Conservation (phyloP, 2,113 vertebrate species). For the Pelecanus crispus region DNA sequence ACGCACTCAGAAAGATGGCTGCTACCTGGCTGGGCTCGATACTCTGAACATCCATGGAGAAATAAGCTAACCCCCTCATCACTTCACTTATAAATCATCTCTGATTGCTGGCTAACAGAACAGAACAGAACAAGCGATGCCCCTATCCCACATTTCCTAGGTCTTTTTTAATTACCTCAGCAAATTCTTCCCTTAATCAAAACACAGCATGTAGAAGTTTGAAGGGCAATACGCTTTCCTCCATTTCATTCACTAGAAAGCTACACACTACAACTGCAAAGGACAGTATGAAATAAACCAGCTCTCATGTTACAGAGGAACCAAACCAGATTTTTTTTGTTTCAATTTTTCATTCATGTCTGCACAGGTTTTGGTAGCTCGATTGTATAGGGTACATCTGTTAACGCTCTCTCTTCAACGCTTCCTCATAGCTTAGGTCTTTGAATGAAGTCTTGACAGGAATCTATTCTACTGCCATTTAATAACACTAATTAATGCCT, state of each 20-base stretch:
- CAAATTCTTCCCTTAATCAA: constrained; percentile 11
- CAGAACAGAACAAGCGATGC: not conserved
- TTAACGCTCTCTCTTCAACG: not conserved
- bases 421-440: not conserved
- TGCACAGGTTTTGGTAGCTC: not conserved
- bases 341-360: not conserved
- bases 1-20: not conserved
- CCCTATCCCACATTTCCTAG: not conserved
- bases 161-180: not conserved
- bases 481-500: not conserved
- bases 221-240: not conserved
- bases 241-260: not conserved
- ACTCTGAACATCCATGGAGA: not conserved
- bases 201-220: not conserved
- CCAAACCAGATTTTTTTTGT: not conserved
- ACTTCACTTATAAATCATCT: not conserved
- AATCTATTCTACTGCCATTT: not conserved
- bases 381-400: not conserved
- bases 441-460: not conserved
- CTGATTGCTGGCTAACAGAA: not conserved
- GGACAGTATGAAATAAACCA: not conserved
- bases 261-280: not conserved
- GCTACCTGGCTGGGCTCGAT: not conserved
- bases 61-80: not conserved
- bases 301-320: not conserved